These are phyloP conservation scores for Karalla daura DNA, from an alignment of 2,797 vertebrate species.

Conservation along the genomic window DNA sequence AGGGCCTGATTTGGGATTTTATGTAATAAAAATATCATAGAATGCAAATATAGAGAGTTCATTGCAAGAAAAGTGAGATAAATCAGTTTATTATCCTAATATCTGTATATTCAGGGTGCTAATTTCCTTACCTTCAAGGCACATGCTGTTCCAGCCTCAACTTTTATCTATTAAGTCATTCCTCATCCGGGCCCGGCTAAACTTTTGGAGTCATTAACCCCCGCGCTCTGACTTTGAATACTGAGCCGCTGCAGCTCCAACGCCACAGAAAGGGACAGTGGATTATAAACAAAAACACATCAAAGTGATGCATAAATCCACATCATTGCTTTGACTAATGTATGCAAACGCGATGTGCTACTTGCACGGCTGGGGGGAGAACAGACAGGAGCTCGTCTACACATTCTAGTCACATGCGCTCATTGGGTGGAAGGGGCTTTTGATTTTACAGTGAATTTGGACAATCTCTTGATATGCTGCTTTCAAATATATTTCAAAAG, in stretches of 20 bases:
- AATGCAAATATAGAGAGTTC: slow-evolving; percentile 8
- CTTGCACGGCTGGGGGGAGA: slow-evolving; percentile 38
- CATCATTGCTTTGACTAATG: slow-evolving; percentile 64
- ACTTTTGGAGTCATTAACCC: slow-evolving; percentile 24
- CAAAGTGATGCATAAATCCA: slow-evolving; percentile 71
- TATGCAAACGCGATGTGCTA: slow-evolving; percentile 58
- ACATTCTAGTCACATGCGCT: slow-evolving; percentile 25
- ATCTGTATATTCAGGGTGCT: background rate
- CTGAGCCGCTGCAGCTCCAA: slow-evolving; percentile 1
- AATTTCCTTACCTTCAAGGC: background rate
- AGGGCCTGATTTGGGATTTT: background rate
- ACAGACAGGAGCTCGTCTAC: slow-evolving; percentile 28
- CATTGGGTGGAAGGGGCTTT: slow-evolving; percentile 27
- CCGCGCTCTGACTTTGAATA: slow-evolving; percentile 18
- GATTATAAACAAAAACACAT: slow-evolving; percentile 69
- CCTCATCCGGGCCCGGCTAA: background rate
- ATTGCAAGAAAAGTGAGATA: background rate
- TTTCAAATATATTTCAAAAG: slow-evolving; percentile 12
- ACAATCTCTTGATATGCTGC: slow-evolving; percentile 14
- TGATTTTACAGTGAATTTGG: slow-evolving; percentile 25
- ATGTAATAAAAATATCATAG: background rate
- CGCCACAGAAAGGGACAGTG: slow-evolving; percentile 40
- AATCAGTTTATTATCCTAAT: background rate
- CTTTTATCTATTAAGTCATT: background rate
- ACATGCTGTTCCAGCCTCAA: background rate